Conservation (phyloP, 2,888 invertebrate genomes). For the Nymphalis c-album region DNA sequence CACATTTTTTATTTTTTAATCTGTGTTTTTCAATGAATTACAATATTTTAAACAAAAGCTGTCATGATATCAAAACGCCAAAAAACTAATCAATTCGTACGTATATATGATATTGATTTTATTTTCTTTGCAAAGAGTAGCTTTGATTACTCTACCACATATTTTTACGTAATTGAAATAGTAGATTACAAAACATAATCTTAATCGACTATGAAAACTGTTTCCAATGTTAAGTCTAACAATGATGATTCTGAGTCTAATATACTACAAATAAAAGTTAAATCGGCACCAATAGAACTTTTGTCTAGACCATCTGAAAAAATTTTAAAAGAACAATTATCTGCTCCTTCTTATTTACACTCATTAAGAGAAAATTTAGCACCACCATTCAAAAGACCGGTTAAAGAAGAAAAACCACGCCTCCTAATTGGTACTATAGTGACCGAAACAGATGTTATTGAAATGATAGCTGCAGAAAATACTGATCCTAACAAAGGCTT, state of each 20-base stretch:
- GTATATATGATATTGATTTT: no score
- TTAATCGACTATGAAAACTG: slow-evolving; percentile 37
- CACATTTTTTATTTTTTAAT: not conserved
- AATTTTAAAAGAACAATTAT: slow-evolving; percentile 50
- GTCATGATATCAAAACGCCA: no score
- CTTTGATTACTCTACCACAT: not conserved
- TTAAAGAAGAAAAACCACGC: slow-evolving; percentile 47
- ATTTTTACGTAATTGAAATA: not conserved
- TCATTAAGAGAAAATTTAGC: slow-evolving; percentile 63
- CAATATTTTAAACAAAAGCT: not conserved
- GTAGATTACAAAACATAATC: not conserved
- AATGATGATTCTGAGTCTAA: slow-evolving; percentile 16
- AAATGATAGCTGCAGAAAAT: slow-evolving; percentile 58
- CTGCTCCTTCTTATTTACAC: slow-evolving; percentile 67
- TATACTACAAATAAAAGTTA: slow-evolving; percentile 42
- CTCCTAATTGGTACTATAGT: slow-evolving; percentile 57
- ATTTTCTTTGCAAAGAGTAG: no score
- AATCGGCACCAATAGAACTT: slow-evolving; percentile 51
- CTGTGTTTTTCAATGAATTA: not conserved
- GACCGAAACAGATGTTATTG: slow-evolving; percentile 55
- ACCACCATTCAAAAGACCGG: slow-evolving; percentile 61
- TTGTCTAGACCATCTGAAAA: slow-evolving; percentile 37
- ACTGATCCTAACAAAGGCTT: slow-evolving; percentile 48
- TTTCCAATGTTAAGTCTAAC: slow-evolving; percentile 40
- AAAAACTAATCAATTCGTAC: no score